Base-by-base conservation (phyloP, 1,140 invertebrate genomes). In the Micrasema longulum region DNA sequence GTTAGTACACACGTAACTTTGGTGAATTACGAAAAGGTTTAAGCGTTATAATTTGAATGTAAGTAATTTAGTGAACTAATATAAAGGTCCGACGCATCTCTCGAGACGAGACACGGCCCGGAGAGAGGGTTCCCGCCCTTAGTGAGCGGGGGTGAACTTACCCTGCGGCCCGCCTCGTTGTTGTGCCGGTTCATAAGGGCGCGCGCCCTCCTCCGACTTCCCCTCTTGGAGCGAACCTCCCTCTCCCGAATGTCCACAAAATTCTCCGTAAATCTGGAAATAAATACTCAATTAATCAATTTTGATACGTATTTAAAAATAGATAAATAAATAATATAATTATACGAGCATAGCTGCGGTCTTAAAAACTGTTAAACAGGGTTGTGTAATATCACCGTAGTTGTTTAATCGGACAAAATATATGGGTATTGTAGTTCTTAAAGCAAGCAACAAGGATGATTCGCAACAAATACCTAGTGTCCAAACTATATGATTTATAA, bases 101-200 rank as follows among this genome's bases (percentile, higher is more conserved):
- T 45, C 0, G n/a, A n/a, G n/a, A 6, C 7, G 18, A 4, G 18
- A 45, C n/a, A 14, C n/a, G n/a, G n/a, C n/a, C 6, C 43, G 10
- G 9, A 9, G 5, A 45, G 18, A 45, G n/a, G 12, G 18, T 4
- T 14, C 1, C 18, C n/a, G 10, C 18, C 9, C 9, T 14, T 45
- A 14, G 43, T 2, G n/a, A 14, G 0, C 5, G 18, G 43, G 41
- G 43, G 9, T 66, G 1, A n/a, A 86, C 90, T 89, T 88, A 96
- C 95, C 88, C 94, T 88, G 80, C 95, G 85, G 9, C 96, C 96
- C 38, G 95, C 96, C 81, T 97, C 95, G 80, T 97, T 97, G 82
- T 98, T 98, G 80, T 97, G 95, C 20, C 97, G 85, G 86, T 97
- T 97, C 94, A 97, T 97, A 52, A 97, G 85, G 75, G 91, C 91